Evolutionary conservation across 2,113 vertebrate species (phyloP).

Genomic region (Elephantulus edwardii): DNA sequence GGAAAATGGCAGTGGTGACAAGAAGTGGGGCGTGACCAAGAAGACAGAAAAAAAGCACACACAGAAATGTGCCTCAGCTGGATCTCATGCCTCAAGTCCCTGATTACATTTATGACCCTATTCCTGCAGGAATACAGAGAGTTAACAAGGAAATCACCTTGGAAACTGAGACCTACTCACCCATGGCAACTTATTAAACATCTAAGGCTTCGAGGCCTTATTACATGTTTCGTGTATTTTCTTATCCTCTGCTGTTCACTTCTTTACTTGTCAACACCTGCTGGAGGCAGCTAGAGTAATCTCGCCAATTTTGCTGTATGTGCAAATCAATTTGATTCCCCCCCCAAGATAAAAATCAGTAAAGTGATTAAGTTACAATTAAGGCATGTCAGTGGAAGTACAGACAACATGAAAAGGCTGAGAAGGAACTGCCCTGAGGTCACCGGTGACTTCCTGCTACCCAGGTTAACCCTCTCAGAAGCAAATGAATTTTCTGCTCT

Average conservation of each 20-base stretch:
- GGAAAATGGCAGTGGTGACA: not conserved
- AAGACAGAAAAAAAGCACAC: not conserved
- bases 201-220: constrained; percentile 54
- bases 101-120: not conserved
- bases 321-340: constrained; percentile 65
- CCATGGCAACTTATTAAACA: constrained; percentile 62
- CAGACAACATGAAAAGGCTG: constrained; percentile 22
- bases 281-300: constrained; percentile 59
- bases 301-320: constrained; percentile 56
- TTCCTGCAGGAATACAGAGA: not conserved
- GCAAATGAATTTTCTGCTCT: not conserved
- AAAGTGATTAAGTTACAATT: constrained; percentile 62
- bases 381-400: constrained; percentile 47
- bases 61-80: not conserved
- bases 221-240: constrained; percentile 59
- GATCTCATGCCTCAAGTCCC: not conserved
- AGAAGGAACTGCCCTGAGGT: not conserved
- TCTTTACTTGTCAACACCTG: constrained; percentile 63
- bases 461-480: not conserved
- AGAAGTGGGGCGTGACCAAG: not conserved
- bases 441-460: not conserved
- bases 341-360: constrained; percentile 66
- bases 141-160: constrained; percentile 47
- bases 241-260: constrained; percentile 20
- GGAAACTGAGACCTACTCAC: constrained; percentile 59